Conservation (phyloP, 2,888 invertebrate genomes). For the Drosophila nr. perissopoda region DNA sequence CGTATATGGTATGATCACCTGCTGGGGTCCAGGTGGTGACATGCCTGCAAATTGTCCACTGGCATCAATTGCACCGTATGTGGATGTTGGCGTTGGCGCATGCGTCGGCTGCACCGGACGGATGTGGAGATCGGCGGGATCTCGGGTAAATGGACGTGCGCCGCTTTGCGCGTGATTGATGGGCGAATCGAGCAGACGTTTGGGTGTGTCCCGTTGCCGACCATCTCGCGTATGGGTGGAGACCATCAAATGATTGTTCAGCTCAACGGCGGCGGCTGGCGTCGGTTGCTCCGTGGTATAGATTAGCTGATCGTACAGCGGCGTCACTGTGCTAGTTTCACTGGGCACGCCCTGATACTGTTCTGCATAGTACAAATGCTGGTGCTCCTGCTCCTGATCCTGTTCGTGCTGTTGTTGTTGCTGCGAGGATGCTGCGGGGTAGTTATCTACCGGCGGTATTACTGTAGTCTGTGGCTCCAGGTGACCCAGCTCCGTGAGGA, state of each 20-base stretch:
- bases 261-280: slow-evolving; percentile 47
- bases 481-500: slow-evolving; percentile 77
- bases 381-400: slow-evolving; percentile 9
- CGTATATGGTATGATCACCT: slow-evolving; percentile 93
- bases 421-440: slow-evolving; percentile 77
- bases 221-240: slow-evolving; percentile 15
- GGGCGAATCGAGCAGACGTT: slow-evolving; percentile 87
- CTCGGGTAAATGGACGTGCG: slow-evolving; percentile 85
- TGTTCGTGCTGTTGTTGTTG: slow-evolving; percentile 56
- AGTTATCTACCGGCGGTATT: slow-evolving; percentile 68
- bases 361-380: slow-evolving; percentile 1
- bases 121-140: slow-evolving; percentile 79
- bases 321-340: slow-evolving; percentile 44
- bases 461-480: slow-evolving; percentile 52
- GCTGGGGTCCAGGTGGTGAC: slow-evolving; percentile 86
- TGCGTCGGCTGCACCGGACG: slow-evolving; percentile 57
- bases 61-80: slow-evolving; percentile 83
- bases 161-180: slow-evolving; percentile 76
- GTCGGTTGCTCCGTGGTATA: slow-evolving; percentile 50
- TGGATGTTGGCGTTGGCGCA: slow-evolving; percentile 82
- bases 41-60: slow-evolving; percentile 83
- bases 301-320: slow-evolving; percentile 32
- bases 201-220: slow-evolving; percentile 82
- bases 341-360: slow-evolving; percentile 51
- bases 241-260: slow-evolving; percentile 63